Evolutionary conservation across 2,888 invertebrate species (phyloP).

Genomic region (Eupithecia subumbrata): DNA sequence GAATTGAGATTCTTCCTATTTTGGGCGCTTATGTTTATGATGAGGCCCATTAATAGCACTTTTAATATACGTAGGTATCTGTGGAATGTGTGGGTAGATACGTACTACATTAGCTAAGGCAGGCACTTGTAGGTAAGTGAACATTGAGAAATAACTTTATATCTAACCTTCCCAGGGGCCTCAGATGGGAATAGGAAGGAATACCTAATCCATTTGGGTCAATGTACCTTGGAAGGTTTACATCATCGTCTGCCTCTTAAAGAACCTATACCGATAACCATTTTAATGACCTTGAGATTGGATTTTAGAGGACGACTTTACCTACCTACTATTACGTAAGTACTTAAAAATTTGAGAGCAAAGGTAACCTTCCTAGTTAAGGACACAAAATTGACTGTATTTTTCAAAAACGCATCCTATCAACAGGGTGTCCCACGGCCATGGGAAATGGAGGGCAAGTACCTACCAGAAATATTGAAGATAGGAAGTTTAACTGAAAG

Average conservation of each 20-base stretch:
- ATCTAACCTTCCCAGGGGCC: not conserved
- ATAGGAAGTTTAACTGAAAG: too few relatives aligned
- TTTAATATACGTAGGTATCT: slow-evolving; percentile 16
- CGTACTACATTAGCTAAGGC: not conserved
- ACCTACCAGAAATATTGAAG: too few relatives aligned
- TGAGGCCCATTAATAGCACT: slow-evolving; percentile 43
- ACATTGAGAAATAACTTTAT: not conserved
- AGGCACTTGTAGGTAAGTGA: not conserved
- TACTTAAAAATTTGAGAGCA: not conserved
- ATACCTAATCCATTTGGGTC: not conserved
- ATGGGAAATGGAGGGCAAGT: too few relatives aligned
- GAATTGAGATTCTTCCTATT: slow-evolving; percentile 54
- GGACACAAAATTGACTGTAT: not conserved
- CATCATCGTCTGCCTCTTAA: not conserved
- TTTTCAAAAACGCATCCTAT: too few relatives aligned
- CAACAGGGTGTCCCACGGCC: too few relatives aligned
- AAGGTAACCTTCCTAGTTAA: not conserved
- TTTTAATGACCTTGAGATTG: not conserved
- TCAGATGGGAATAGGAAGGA: not conserved
- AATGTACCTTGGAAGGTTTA: not conserved
- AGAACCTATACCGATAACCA: not conserved
- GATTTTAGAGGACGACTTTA: not conserved
- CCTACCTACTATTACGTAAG: not conserved
- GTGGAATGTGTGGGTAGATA: slow-evolving; percentile 3
- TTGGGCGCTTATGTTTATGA: slow-evolving; percentile 50